These are phyloP conservation scores for Neoscelio sp. DNA, from an alignment of 2,888 invertebrate genomes.

Conservation along the genomic window DNA sequence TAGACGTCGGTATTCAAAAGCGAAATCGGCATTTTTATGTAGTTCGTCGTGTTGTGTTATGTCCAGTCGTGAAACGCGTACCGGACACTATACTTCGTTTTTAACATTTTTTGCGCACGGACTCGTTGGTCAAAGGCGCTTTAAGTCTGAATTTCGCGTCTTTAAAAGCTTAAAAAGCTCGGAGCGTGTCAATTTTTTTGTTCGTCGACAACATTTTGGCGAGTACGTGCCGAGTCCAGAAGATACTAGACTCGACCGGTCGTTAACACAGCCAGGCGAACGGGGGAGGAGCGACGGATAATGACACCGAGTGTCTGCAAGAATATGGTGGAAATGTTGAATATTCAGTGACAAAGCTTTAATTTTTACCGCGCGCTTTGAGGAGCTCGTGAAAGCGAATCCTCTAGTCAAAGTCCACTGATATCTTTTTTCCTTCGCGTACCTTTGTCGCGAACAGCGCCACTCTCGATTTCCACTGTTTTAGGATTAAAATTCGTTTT, in stretches of 20 bases:
- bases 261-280: conserved; percentile 47
- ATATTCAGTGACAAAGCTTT: conserved; percentile 69
- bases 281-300: conserved; percentile 35
- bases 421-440: conserved; percentile 49
- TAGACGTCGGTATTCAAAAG: no score
- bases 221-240: conserved; percentile 34
- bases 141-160: conserved; percentile 48
- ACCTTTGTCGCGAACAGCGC: conserved; percentile 51
- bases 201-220: conserved; percentile 36
- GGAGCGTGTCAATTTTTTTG: conserved; percentile 59
- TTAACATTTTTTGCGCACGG: conserved; percentile 15
- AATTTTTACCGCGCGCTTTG: conserved; percentile 68
- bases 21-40: no score
- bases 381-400: conserved; percentile 67
- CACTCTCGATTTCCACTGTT: conserved; percentile 52
- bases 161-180: conserved; percentile 65
- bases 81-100: conserved; percentile 32
- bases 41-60: no score
- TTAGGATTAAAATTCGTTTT: conserved; percentile 53
- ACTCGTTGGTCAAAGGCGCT: conserved; percentile 57
- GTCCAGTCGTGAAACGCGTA: conserved; percentile 6
- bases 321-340: conserved; percentile 65
- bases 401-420: conserved; percentile 63
- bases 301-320: conserved; percentile 67
- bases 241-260: conserved; percentile 59